Percentiles rank a stretch among this genome's conserved stretches.
Evolutionary conservation across 2,113 vertebrate genomes (phyloP).

Genomic region (Delphinus delphis): DNA sequence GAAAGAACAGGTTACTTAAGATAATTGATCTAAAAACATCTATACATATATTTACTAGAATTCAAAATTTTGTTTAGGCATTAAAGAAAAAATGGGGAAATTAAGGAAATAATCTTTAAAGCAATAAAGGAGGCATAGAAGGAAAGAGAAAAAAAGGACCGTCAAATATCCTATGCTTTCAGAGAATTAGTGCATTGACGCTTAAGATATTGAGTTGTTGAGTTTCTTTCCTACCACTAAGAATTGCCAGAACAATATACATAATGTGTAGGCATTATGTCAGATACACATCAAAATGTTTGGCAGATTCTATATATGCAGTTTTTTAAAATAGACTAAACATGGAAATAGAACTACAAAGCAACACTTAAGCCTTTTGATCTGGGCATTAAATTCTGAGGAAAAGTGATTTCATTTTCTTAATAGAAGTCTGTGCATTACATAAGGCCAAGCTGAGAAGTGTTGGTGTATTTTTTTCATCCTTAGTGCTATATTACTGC

Average conservation of each 20-base stretch:
- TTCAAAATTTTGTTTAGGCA: background rate
- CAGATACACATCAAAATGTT: slow-evolving; percentile 40
- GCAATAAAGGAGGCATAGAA: background rate
- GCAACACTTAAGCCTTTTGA: slow-evolving; percentile 62
- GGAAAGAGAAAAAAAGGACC: background rate
- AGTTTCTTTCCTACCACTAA: background rate
- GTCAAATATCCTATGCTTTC: background rate
- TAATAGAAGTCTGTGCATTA: slow-evolving; percentile 70
- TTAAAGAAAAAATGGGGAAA: background rate
- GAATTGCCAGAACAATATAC: background rate
- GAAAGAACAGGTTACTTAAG: background rate
- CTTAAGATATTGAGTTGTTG: background rate
- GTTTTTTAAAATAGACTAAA: slow-evolving; percentile 48
- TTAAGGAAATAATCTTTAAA: background rate
- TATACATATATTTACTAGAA: background rate
- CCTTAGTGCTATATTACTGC: slow-evolving; percentile 57
- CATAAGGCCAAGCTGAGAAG: slow-evolving; percentile 61
- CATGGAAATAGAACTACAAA: slow-evolving; percentile 56
- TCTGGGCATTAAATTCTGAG: slow-evolving; percentile 61
- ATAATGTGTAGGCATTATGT: background rate
- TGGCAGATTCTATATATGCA: background rate
- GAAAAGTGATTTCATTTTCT: slow-evolving; percentile 59
- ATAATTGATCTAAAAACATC: background rate
- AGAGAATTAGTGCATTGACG: background rate
- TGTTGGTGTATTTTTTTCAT: slow-evolving; percentile 22